Evolutionary conservation across 2,888 invertebrate species (phyloP).

Genomic region (Vannuccia rotundouncinata): DNA sequence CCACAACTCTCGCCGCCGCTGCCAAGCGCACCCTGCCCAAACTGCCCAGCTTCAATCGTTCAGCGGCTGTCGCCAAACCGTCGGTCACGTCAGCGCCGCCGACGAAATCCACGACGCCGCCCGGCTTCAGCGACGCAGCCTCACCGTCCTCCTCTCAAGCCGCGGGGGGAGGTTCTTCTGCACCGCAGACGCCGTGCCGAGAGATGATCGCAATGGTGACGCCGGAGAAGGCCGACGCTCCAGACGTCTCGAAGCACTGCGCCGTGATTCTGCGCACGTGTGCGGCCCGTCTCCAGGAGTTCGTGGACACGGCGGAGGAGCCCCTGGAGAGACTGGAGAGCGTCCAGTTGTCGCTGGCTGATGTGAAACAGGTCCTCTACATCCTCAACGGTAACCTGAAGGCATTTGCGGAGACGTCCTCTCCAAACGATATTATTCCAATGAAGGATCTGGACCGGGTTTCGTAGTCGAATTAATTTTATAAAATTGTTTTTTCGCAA

Average conservation of each 20-base stretch:
- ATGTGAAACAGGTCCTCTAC: constrained; percentile 4
- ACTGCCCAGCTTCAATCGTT: not conserved
- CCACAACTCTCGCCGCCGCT: not conserved
- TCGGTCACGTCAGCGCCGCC: not conserved
- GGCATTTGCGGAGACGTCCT: not conserved
- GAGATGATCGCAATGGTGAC: not conserved
- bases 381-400: not conserved
- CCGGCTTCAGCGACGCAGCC: not conserved
- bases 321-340: not conserved
- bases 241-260: not conserved
- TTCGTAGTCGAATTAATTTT: too few relatives aligned
- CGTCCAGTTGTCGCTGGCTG: not conserved
- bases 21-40: not conserved
- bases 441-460: too few relatives aligned
- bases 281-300: not conserved
- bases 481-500: too few relatives aligned
- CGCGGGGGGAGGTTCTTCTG: not conserved
- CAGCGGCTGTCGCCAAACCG: not conserved
- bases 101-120: not conserved
- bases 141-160: not conserved
- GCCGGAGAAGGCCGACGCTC: not conserved
- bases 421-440: too few relatives aligned
- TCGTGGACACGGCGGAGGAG: not conserved
- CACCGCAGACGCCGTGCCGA: not conserved
- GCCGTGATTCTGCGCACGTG: not conserved